phyloP scores from a whole-genome alignment of 2,888 invertebrate genomes.

The Drosophila mayaguana region DNA sequence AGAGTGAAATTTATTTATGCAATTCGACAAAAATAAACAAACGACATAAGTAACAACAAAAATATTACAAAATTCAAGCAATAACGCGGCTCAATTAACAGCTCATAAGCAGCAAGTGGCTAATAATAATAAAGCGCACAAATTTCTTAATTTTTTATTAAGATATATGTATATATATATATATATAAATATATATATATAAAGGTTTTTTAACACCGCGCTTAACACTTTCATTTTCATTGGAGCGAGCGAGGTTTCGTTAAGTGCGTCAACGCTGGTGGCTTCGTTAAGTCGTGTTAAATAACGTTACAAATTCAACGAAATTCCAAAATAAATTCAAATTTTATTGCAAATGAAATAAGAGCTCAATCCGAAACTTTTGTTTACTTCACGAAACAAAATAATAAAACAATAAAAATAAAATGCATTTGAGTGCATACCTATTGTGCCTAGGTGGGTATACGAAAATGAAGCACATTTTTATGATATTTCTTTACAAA shows the following conservation, averaged over 20 bases:
- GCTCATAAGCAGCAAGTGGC: slow-evolving; percentile 21
- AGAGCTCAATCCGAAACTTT: slow-evolving; percentile 12
- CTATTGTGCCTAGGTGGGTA: slow-evolving; percentile 71
- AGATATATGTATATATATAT: slow-evolving; percentile 7
- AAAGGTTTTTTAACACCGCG: slow-evolving; percentile 33
- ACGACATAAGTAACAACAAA: slow-evolving; percentile 43
- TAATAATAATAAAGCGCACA: slow-evolving; percentile 13
- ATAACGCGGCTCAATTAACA: slow-evolving; percentile 35
- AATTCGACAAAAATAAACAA: slow-evolving; percentile 49
- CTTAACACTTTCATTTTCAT: slow-evolving; percentile 79
- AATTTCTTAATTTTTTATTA: slow-evolving; percentile 20
- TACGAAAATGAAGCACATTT: slow-evolving; percentile 21
- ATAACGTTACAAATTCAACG: slow-evolving; percentile 60
- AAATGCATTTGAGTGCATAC: slow-evolving; percentile 68
- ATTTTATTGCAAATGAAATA: slow-evolving; percentile 45
- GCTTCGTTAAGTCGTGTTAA: slow-evolving; percentile 70
- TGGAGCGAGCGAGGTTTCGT: slow-evolving; percentile 43
- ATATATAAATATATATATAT: background rate
- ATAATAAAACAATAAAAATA: background rate
- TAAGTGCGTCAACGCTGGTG: slow-evolving; percentile 42
- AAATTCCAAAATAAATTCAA: slow-evolving; percentile 29
- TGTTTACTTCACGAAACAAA: background rate
- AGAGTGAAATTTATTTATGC: slow-evolving; percentile 64
- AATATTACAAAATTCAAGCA: slow-evolving; percentile 62
- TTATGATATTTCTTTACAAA: background rate